A percentile compares a stretch with the other conserved stretches of the same genome.
These are phyloP conservation scores for Caenorhabditis sulstoni DNA, from an alignment of 2,888 invertebrate genomes.

Conservation along the genomic window DNA sequence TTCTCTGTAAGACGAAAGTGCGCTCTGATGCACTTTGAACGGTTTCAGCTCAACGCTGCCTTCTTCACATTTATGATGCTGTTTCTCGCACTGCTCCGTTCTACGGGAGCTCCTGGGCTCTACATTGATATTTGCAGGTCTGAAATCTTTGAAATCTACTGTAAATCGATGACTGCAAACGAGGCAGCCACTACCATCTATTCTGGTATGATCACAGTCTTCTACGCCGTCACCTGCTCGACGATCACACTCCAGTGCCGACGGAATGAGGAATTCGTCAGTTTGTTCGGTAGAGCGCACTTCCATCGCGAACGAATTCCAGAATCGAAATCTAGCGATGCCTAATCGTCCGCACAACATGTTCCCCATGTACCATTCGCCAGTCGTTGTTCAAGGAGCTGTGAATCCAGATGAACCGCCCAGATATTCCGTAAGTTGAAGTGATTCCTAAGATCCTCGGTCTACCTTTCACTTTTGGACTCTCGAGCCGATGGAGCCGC, in stretches of 20 bases:
- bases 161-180: slow-evolving; percentile 1
- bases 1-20: slow-evolving; percentile 21
- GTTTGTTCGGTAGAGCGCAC: neutral
- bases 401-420: slow-evolving; percentile 40
- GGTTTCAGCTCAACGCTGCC: neutral
- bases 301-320: neutral
- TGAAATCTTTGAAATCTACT: neutral
- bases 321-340: slow-evolving; percentile 1
- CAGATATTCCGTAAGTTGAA: slow-evolving; percentile 32
- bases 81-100: neutral
- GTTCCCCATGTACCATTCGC: slow-evolving; percentile 2
- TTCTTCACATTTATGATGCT: slow-evolving; percentile 3
- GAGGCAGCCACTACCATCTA: slow-evolving; percentile 7
- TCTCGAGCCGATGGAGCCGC: slow-evolving; percentile 23
- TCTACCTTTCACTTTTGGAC: neutral
- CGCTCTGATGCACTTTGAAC: neutral
- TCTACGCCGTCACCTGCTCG: slow-evolving; percentile 7
- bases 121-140: neutral
- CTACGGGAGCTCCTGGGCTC: neutral
- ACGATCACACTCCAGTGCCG: slow-evolving; percentile 17
- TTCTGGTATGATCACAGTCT: neutral
- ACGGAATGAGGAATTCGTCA: slow-evolving; percentile 32
- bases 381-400: slow-evolving; percentile 14
- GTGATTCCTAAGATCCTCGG: too few relatives aligned
- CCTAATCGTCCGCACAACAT: neutral